Evolutionary conservation across 2,113 vertebrate species (phyloP).

Genomic region (Perca flavescens): DNA sequence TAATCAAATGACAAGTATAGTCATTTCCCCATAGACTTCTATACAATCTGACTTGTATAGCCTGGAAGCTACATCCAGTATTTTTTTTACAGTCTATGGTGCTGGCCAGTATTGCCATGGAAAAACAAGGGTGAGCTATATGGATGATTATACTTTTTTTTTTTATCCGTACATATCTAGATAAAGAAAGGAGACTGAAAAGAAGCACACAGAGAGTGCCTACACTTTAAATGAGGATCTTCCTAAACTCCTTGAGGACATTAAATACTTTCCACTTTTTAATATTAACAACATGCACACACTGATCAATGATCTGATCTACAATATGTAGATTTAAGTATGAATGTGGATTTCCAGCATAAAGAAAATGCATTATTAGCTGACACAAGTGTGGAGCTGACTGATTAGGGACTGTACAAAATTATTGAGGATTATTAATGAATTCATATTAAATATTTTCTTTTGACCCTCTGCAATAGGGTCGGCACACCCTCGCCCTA

Average conservation of each 20-base stretch:
- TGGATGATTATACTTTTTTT: neutral
- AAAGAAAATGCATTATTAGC: constrained; percentile 48
- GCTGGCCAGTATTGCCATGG: neutral
- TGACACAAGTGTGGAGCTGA: neutral
- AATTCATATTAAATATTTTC: neutral
- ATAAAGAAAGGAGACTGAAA: neutral
- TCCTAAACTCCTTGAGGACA: constrained; percentile 53
- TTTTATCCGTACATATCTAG: too few species aligned
- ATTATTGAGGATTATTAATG: neutral
- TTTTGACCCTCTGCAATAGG: neutral
- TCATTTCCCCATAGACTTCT: too few species aligned
- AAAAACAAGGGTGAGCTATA: constrained; percentile 12
- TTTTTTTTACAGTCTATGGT: too few species aligned
- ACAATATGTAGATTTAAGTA: constrained; percentile 47
- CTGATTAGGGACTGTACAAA: constrained; percentile 3
- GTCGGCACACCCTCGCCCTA: neutral
- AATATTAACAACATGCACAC: constrained; percentile 51
- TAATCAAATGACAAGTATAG: too few species aligned
- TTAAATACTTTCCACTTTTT: constrained; percentile 54
- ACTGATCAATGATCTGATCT: constrained; percentile 31
- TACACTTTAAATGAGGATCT: constrained; percentile 46
- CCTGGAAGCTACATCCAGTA: too few species aligned
- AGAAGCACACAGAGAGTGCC: neutral
- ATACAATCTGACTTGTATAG: too few species aligned
- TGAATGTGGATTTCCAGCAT: constrained; percentile 34